A percentile compares a stretch with the other conserved stretches of the same genome.
These are phyloP conservation scores for Aethina tumida DNA, from an alignment of 1,140 invertebrate genomes.

Conservation along the genomic window DNA sequence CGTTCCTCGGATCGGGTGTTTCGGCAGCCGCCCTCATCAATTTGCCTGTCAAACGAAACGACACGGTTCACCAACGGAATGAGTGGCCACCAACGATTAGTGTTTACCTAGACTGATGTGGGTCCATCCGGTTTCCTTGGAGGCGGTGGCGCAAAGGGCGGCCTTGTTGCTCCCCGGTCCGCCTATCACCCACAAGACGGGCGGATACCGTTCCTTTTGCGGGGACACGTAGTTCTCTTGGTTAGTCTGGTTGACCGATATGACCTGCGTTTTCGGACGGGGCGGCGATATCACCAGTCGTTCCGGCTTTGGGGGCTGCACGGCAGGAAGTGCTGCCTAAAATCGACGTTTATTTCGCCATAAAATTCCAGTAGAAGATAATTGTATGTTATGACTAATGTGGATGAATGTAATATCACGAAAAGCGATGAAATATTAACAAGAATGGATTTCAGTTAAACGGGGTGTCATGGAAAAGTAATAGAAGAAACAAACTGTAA, in stretches of 20 bases:
- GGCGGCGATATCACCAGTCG: constrained; percentile 9
- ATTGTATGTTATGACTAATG: too few relatives aligned
- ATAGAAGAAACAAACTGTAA: too few relatives aligned
- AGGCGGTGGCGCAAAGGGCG: constrained; percentile 55
- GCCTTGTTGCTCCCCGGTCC: constrained; percentile 70
- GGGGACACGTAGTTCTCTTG: constrained; percentile 27
- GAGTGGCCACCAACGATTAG: constrained; percentile 29
- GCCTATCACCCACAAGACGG: constrained; percentile 71
- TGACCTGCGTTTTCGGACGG: constrained; percentile 29
- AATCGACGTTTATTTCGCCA: too few relatives aligned
- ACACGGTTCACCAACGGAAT: neutral
- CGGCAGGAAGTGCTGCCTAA: constrained; percentile 10
- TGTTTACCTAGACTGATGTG: constrained; percentile 65
- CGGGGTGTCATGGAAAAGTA: too few relatives aligned
- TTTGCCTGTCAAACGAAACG: neutral
- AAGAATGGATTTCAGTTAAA: too few relatives aligned
- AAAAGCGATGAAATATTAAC: too few relatives aligned
- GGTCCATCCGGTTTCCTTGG: constrained; percentile 57
- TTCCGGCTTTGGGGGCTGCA: constrained; percentile 9
- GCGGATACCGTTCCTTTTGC: constrained; percentile 39
- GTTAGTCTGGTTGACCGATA: constrained; percentile 31
- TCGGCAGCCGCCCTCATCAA: constrained; percentile 49
- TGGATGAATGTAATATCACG: too few relatives aligned
- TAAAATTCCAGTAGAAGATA: too few relatives aligned
- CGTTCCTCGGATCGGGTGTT: constrained; percentile 41